Percentiles rank a stretch among this genome's conserved stretches.
phyloP scores from a whole-genome alignment of 2,888 invertebrate species.

The Coleophora flavipennella region DNA sequence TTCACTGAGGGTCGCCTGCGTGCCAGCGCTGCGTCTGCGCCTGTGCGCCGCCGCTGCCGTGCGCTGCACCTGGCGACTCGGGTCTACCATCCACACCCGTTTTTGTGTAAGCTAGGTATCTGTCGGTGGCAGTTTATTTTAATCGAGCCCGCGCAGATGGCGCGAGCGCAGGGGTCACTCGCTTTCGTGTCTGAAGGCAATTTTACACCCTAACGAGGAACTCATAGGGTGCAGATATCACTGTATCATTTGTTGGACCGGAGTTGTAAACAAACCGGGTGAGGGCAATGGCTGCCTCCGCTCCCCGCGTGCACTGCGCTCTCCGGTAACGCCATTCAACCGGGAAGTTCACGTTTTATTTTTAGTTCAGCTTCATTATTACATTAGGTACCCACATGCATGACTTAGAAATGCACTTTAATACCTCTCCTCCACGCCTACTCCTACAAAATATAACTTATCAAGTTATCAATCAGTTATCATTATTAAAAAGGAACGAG shows the following conservation, averaged over 20 bases:
- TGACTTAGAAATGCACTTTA: no score
- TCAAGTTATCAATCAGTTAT: no score
- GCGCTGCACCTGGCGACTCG: constrained; percentile 50
- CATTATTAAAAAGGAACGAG: no score
- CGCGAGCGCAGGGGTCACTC: constrained; percentile 52
- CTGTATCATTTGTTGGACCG: constrained; percentile 28
- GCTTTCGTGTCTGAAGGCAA: constrained; percentile 21
- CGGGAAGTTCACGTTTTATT: constrained; percentile 70
- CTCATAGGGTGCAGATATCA: constrained; percentile 45
- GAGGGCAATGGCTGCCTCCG: constrained; percentile 69
- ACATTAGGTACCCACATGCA: no score
- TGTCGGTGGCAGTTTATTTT: constrained; percentile 62
- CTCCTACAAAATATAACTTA: no score
- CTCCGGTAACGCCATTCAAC: constrained; percentile 63
- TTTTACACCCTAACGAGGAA: constrained; percentile 42
- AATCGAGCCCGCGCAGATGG: constrained; percentile 63
- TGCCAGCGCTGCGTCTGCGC: no score
- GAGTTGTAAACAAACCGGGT: constrained; percentile 68
- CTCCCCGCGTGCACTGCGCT: constrained; percentile 49
- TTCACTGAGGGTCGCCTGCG: constrained; percentile 33
- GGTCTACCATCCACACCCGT: constrained; percentile 29
- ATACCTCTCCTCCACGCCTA: no score
- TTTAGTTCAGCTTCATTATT: constrained; percentile 39
- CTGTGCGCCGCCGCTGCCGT: no score
- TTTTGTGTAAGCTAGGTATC: constrained; percentile 47